Evolutionary conservation across 2,113 vertebrate genomes (phyloP).

Genomic region (Siniperca chuatsi): DNA sequence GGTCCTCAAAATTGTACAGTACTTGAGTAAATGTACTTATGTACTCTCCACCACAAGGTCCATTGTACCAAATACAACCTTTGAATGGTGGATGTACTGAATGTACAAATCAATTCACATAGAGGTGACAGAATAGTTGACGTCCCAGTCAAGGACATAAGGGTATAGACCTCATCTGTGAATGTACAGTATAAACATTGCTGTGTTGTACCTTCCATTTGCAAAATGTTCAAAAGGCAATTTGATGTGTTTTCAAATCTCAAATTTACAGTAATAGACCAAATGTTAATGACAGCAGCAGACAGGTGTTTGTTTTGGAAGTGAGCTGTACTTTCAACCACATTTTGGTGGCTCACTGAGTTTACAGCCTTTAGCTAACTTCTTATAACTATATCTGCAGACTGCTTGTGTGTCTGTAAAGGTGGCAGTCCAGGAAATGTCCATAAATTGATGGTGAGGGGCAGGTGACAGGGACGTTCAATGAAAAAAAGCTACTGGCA

Average conservation of each 20-base stretch:
- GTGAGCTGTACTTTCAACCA: constrained; percentile 8
- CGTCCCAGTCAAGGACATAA: not conserved
- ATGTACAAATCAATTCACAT: not conserved
- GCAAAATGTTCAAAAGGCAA: not conserved
- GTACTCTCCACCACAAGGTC: not conserved
- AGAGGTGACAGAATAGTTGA: not conserved
- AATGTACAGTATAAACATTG: not conserved
- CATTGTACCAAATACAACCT: not conserved
- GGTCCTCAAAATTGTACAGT: not conserved
- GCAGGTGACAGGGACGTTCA: not conserved
- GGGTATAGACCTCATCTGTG: not conserved
- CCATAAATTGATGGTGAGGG: not conserved
- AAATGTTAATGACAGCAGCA: not conserved
- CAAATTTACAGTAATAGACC: not conserved
- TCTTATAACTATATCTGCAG: not conserved
- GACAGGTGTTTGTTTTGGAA: constrained; percentile 22
- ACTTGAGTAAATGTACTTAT: not conserved
- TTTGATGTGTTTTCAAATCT: not conserved
- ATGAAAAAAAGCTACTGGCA: not conserved
- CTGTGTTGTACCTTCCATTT: not conserved
- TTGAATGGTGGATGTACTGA: not conserved
- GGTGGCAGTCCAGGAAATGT: not conserved
- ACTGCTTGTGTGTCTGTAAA: not conserved
- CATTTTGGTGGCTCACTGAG: not conserved
- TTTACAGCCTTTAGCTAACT: not conserved